Base-by-base conservation (phyloP, 2,797 vertebrate species). In the Karalla daura region DNA sequence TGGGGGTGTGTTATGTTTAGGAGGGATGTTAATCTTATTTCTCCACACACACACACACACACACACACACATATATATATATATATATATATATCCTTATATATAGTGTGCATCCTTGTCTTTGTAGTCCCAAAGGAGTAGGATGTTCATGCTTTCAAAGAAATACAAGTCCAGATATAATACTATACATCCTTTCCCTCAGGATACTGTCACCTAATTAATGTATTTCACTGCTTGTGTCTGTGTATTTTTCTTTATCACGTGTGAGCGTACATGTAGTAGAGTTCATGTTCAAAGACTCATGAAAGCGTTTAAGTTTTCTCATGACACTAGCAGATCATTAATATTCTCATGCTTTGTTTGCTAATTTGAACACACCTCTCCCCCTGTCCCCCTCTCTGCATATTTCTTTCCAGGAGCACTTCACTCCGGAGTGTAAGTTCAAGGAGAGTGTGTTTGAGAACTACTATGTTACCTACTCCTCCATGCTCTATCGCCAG, bases 401-500 rank as follows among this genome's bases (percentile, higher is more conserved):
- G 50, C 30, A 52, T 55, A 7, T 81, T 72, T 72, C 18, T 44
- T 81, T 69, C 6, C 91, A 99, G 98, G 97, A 99, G 89, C 94
- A 98, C 93, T 99, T 99, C 92, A 99, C 96, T 84, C 95, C 96
- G 0, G 98, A 99, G 91, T 99, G 97, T 91, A 97, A 96, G 93
- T 99, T 99, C 93, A 99, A 99, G 93, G 98, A 99, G 92, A 98
- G 97, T 1, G 97, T 99, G 84, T 99, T 98, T 93, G 98, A 99
- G 93, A 99, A 99, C 94, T 99, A 99, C 93, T 99, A 99, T 0
- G 97, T 99, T 87, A 99, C 97, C 0, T 99, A 99, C 87, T 98
- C 98, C 18, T 99, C 98, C 58, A 96, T 98, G 96, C 96, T 98
- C 86, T 99, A 99, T 87, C 95, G 97, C 63, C 98, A 99, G 88